Conservation (phyloP, 2,113 vertebrate genomes). For the Laterallus jamaicensis region DNA sequence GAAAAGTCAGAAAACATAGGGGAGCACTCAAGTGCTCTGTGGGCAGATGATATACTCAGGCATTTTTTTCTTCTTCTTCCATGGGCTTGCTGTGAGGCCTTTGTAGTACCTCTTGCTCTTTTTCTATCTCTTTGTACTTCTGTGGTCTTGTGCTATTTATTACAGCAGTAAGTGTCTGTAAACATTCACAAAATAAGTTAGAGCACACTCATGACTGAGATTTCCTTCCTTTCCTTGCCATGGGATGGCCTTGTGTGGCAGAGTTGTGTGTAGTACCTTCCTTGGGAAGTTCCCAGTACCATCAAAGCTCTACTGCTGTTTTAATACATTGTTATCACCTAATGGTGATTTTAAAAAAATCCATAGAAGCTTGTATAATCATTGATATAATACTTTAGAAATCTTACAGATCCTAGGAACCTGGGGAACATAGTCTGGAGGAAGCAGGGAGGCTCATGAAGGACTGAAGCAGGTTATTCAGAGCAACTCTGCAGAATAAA, state of each 20-base stretch:
- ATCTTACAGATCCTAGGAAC: background rate
- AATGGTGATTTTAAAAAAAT: background rate
- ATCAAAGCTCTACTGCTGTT: background rate
- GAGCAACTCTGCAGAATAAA: background rate
- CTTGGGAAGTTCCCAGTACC: accelerated
- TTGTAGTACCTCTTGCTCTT: background rate
- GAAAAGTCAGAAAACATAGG: background rate
- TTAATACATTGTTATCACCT: background rate
- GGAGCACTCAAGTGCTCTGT: background rate
- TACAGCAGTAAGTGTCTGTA: background rate
- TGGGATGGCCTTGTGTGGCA: background rate
- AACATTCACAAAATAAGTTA: background rate
- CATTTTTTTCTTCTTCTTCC: background rate
- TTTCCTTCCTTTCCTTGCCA: background rate
- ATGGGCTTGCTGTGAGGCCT: background rate
- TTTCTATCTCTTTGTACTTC: background rate
- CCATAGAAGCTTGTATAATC: background rate
- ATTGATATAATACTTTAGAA: background rate
- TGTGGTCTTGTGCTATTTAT: accelerated
- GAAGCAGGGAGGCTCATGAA: background rate
- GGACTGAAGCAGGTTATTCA: background rate
- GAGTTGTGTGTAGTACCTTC: background rate
- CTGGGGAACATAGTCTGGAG: background rate
- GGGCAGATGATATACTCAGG: background rate
- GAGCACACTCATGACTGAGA: background rate